Percentiles rank a stretch among this genome's conserved stretches.
Conservation (phyloP, 2,113 vertebrate species). For the Chaetodon auriga region DNA sequence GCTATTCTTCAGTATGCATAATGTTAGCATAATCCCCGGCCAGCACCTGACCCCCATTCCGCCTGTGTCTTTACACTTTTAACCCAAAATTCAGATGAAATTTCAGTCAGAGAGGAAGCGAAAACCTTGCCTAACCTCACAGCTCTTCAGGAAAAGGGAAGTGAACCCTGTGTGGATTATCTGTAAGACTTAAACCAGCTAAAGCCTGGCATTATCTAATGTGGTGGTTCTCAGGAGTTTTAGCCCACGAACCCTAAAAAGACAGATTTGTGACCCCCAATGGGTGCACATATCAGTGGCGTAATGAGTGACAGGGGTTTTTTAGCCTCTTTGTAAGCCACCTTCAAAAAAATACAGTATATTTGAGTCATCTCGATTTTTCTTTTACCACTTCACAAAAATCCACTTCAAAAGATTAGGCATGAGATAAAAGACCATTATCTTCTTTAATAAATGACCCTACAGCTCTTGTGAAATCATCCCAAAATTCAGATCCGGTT, state of each 20-base stretch:
- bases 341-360: too few species aligned
- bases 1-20: constrained; percentile 58
- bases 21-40: constrained; percentile 66
- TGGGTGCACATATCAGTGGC: neutral
- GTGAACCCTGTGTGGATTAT: constrained; percentile 45
- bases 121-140: neutral
- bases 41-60: constrained; percentile 21
- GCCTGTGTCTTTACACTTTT: constrained; percentile 58
- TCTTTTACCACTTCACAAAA: neutral
- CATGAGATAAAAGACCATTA: neutral
- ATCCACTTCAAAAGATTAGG: neutral
- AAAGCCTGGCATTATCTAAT: neutral
- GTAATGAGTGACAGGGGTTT: neutral
- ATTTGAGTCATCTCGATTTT: neutral
- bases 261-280: constrained; percentile 16
- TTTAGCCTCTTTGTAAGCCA: constrained; percentile 2
- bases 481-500: neutral
- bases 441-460: neutral
- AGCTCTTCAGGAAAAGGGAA: constrained; percentile 1
- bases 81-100: constrained; percentile 1
- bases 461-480: neutral
- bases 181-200: constrained; percentile 2
- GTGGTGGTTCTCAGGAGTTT: constrained; percentile 6
- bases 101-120: constrained; percentile 2
- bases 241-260: constrained; percentile 4